Base-by-base conservation (phyloP, 2,888 invertebrate genomes). In the Asteroscopus sphinx region DNA sequence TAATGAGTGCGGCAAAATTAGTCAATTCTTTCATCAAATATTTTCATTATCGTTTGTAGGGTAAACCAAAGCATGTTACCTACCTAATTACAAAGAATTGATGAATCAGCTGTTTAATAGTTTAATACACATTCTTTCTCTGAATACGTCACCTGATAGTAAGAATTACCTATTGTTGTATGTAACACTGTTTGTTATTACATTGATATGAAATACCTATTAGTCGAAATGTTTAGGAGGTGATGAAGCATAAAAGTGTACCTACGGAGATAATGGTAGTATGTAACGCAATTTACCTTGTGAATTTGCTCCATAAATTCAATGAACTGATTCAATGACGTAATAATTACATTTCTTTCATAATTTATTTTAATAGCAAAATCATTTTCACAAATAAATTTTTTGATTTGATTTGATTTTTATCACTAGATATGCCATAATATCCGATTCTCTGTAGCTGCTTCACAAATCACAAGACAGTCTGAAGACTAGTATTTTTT, bases 71-170 rank as follows among this genome's bases (percentile, higher is more conserved):
- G 11, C n/a, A n/a, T n/a, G n/a, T n/a, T 3, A 40, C 36, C n/a
- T 44, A 53, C 36, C 39, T 52, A 48, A 33, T 26, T 54, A 36
- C 32, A 25, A 36, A 40, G 25, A 65, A 40, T 40, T 17, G 1
- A 48, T 65, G 71, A 64, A 8, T 64, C 36, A 64, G 21, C 9
- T 11, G 3, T 45, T 30, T 12, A 48, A 41, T 36, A 39, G 17
- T 28, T 44, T 36, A 15, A 21, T 36, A 37, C 12, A 46, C 58
- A 64, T 64, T 70, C 15, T 37, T 47, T 36, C 9, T 33, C 17
- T 41, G 41, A 21, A 21, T 21, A 21, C 64, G 66, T 66, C 66
- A 66, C 25, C 66, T 49, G 57, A 65, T 70, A 49, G 32, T 35
- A 45, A 11, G 13, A 17, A 9, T 45, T 40, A 54, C 44, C 47